phyloP scores from a whole-genome alignment of 2,797 vertebrate genomes.

The Picus viridis region DNA sequence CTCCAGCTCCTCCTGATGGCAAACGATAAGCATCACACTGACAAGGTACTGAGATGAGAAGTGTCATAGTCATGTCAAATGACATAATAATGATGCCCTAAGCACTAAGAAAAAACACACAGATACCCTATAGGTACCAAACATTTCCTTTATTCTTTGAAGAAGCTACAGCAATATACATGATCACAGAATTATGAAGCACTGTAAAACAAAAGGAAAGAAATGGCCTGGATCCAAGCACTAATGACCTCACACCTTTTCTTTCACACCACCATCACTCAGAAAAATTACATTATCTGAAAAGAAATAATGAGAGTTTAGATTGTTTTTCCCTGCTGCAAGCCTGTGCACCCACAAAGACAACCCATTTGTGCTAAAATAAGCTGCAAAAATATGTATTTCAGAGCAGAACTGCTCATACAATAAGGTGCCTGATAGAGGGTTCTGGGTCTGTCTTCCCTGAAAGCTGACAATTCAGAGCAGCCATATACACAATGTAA shows the following conservation, averaged over 20 bases:
- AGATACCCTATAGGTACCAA: conserved; percentile 51
- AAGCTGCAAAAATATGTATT: neutral
- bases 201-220: conserved; percentile 52
- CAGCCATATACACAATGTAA: neutral
- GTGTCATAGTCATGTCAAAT: neutral
- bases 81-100: neutral
- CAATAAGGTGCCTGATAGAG: fast-evolving
- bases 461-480: neutral
- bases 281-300: conserved; percentile 97
- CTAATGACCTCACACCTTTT: conserved; percentile 78
- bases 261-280: conserved; percentile 84
- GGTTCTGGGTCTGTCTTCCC: neutral
- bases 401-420: neutral
- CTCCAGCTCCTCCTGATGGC: conserved; percentile 41
- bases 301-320: conserved; percentile 54
- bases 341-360: neutral
- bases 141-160: conserved; percentile 74
- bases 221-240: neutral
- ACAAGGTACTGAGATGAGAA: neutral
- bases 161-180: conserved; percentile 60
- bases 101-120: neutral
- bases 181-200: conserved; percentile 61
- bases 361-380: neutral
- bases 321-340: neutral
- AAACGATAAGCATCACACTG: neutral